These are phyloP conservation scores for Drosophila anomalipes DNA, from an alignment of 2,888 invertebrate species.

Conservation along the genomic window DNA sequence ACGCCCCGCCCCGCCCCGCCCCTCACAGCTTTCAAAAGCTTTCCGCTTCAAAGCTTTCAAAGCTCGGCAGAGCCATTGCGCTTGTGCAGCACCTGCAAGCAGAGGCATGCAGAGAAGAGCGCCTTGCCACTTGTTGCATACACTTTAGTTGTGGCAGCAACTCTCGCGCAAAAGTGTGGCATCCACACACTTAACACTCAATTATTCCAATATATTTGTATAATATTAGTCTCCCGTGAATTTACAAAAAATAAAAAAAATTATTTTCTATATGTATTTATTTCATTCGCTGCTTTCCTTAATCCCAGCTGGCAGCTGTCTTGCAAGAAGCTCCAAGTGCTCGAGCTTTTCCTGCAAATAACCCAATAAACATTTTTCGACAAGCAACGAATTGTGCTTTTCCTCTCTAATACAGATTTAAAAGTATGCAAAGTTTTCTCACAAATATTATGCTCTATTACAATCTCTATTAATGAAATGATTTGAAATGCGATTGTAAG, in stretches of 20 bases:
- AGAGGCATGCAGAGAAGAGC: constrained; percentile 1
- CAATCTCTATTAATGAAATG: too few relatives aligned
- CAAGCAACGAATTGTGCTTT: constrained; percentile 22
- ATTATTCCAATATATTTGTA: neutral
- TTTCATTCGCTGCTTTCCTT: neutral
- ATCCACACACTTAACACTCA: neutral
- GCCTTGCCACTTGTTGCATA: constrained; percentile 42
- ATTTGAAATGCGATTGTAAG: neutral
- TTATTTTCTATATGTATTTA: neutral
- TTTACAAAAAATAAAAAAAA: neutral
- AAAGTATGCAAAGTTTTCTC: neutral
- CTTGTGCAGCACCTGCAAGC: constrained; percentile 53
- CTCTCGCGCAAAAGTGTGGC: neutral
- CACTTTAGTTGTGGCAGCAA: neutral
- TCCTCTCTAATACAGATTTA: neutral
- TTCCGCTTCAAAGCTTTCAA: neutral
- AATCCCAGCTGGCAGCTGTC: constrained; percentile 3
- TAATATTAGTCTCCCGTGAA: neutral
- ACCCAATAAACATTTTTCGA: constrained; percentile 44
- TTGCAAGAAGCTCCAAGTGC: constrained; percentile 42
- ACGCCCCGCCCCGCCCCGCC: neutral
- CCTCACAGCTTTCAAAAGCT: constrained; percentile 25
- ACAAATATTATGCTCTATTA: neutral
- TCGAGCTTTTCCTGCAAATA: constrained; percentile 35
- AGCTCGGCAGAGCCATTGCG: constrained; percentile 20